These are phyloP conservation scores for Cylas formicarius DNA, from an alignment of 1,140 invertebrate genomes.

Conservation along the genomic window DNA sequence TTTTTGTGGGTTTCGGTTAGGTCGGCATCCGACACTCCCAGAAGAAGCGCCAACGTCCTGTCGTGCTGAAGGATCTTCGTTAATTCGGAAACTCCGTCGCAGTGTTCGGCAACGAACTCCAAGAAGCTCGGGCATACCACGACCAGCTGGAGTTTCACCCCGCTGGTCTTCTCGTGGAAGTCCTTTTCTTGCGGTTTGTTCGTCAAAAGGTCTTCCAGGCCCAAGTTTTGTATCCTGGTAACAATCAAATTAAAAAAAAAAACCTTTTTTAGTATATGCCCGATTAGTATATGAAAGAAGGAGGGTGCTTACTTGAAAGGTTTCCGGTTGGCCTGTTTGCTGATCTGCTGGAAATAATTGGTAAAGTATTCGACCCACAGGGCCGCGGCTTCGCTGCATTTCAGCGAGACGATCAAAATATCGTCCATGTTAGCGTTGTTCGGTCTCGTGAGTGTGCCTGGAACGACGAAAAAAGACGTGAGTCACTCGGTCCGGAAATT, in stretches of 20 bases:
- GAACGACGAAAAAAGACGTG: slow-evolving; percentile 20
- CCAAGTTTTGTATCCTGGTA: slow-evolving; percentile 62
- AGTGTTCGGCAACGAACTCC: slow-evolving; percentile 50
- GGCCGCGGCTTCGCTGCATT: slow-evolving; percentile 62
- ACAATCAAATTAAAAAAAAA: slow-evolving; percentile 9
- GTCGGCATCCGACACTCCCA: slow-evolving; percentile 61
- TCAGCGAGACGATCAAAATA: slow-evolving; percentile 69
- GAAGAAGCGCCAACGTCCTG: slow-evolving; percentile 67
- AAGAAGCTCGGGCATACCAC: slow-evolving; percentile 69
- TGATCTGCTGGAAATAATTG: slow-evolving; percentile 73
- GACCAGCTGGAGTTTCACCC: slow-evolving; percentile 66
- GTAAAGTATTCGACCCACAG: slow-evolving; percentile 74
- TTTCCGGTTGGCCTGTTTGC: slow-evolving; percentile 52
- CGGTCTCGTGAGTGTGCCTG: slow-evolving; percentile 29
- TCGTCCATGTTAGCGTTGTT: slow-evolving; percentile 60
- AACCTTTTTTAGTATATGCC: too few relatives aligned
- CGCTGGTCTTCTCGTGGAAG: slow-evolving; percentile 52
- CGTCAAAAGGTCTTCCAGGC: slow-evolving; percentile 61
- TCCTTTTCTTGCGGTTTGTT: slow-evolving; percentile 46
- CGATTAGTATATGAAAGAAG: too few relatives aligned
- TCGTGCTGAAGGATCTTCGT: slow-evolving; percentile 59
- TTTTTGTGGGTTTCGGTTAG: slow-evolving; percentile 54
- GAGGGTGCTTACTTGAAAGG: slow-evolving; percentile 37
- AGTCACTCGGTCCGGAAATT: slow-evolving; percentile 6
- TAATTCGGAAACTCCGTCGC: slow-evolving; percentile 48